Conservation (phyloP, 2,888 invertebrate genomes). For the Pelosia muscerda region DNA sequence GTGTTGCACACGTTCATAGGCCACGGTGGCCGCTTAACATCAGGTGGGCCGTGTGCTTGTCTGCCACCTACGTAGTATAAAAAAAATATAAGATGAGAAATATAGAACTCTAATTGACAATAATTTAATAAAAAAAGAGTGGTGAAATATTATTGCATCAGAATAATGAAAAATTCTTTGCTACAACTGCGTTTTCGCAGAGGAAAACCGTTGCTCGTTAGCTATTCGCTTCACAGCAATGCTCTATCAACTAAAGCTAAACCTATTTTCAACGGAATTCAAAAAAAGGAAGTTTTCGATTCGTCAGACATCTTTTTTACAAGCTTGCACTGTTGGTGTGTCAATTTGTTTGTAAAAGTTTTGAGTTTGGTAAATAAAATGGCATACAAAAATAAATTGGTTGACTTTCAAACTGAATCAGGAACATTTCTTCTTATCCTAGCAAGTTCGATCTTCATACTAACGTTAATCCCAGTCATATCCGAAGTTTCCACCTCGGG, state of each 20-base stretch:
- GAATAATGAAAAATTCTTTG: not conserved
- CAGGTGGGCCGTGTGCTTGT: too few relatives aligned
- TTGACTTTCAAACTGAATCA: too few relatives aligned
- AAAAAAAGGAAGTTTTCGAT: not conserved
- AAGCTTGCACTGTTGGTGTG: not conserved
- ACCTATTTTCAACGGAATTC: not conserved
- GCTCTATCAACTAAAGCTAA: constrained; percentile 2
- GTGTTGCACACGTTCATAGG: too few relatives aligned
- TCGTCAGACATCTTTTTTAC: not conserved
- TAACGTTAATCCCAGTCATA: too few relatives aligned
- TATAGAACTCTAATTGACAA: not conserved
- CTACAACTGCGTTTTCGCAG: not conserved
- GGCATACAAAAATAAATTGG: too few relatives aligned
- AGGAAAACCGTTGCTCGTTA: not conserved
- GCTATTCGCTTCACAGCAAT: not conserved
- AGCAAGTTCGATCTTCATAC: too few relatives aligned
- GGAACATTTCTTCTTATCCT: too few relatives aligned
- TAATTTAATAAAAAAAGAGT: not conserved
- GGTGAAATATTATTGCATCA: not conserved
- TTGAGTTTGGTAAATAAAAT: too few relatives aligned
- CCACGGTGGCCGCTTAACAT: too few relatives aligned
- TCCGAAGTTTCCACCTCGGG: too few relatives aligned
- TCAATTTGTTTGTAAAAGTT: not conserved
- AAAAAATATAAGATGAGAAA: too few relatives aligned
- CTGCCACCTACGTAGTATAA: too few relatives aligned